phyloP scores from a whole-genome alignment of 2,797 vertebrate genomes.

The Platyrinchus mystaceus region DNA sequence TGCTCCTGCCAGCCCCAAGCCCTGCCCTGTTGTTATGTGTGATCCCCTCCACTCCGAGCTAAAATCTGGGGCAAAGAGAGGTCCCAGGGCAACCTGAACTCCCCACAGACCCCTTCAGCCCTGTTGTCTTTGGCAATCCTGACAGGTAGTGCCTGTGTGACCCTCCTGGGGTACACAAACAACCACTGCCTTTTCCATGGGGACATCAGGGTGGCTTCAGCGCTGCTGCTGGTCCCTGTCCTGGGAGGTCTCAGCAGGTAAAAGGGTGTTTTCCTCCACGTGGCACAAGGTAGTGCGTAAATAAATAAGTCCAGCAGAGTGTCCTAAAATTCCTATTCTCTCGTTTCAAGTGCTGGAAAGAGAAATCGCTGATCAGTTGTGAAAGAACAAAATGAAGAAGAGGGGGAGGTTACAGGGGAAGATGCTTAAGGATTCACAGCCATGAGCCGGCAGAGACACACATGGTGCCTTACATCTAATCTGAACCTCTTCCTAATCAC shows the following conservation, averaged over 20 bases:
- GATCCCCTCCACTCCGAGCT: background rate
- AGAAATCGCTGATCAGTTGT: background rate
- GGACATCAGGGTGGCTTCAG: background rate
- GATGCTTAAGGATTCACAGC: background rate
- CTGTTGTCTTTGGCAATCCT: background rate
- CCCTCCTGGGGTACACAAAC: accelerated
- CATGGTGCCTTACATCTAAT: background rate
- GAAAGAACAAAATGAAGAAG: background rate
- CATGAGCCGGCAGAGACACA: background rate
- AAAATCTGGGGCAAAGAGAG: background rate
- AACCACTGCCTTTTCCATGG: accelerated
- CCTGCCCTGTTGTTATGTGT: background rate
- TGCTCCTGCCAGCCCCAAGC: background rate
- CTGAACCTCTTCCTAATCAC: background rate
- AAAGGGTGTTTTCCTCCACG: background rate
- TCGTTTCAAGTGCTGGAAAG: background rate
- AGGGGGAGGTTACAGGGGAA: background rate
- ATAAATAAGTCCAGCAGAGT: background rate
- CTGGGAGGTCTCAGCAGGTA: background rate
- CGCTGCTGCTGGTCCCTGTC: background rate
- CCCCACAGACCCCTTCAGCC: background rate
- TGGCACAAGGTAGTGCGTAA: background rate
- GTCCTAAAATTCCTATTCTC: background rate
- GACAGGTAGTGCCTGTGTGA: background rate
- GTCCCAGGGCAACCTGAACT: background rate